Base-by-base conservation (phyloP, 1,140 invertebrate species). In the Marisa cornuarietis region DNA sequence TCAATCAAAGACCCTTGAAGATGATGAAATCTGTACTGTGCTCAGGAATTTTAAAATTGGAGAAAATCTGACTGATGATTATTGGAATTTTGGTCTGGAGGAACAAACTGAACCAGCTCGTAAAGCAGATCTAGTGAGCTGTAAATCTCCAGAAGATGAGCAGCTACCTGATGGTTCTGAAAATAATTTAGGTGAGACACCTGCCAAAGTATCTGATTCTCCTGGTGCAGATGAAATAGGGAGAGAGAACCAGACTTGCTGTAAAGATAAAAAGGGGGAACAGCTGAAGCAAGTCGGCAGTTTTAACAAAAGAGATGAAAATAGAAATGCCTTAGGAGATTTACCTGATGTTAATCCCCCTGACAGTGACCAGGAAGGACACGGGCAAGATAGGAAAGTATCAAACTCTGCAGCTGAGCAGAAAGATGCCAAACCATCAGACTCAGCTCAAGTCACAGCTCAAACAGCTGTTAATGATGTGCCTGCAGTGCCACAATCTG, bases 71-170 rank as follows among this genome's bases (percentile, higher is more conserved):
- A 73, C 16, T 9, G 76, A 77, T 54, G 65, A 77, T 54, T 77
- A 51, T 65, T 77, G 76, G 76, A 63, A 77, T 77, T 77, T 77
- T 68, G 63, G 68, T n/a, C n/a, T 18, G 9, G 52, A 68, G 22
- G 54, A n/a, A 71, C 22, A n/a, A 5, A 54, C 24, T 24, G 68
- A 71, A n/a, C 22, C 49, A 58, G 10, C 49, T 16, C 6, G 49
- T 61, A 13, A 51, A 42, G 42, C 24, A 16, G 66, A 77, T 20
- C 14, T 18, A 4, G 8, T 58, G 54, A 58, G 1, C 16, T 11
- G 4, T 58, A 18, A 58, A 58, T 14, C 8, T 14, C 11, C 54
- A 6, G 54, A 58, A 58, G 16, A 18, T 58, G 54, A 18, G 54
- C 54, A 11, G 4, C 54, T 14, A 8, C 11, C 54, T 58, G 54